Evolutionary conservation across 1,140 invertebrate genomes (phyloP).

Genomic region (Zophobas atratus): DNA sequence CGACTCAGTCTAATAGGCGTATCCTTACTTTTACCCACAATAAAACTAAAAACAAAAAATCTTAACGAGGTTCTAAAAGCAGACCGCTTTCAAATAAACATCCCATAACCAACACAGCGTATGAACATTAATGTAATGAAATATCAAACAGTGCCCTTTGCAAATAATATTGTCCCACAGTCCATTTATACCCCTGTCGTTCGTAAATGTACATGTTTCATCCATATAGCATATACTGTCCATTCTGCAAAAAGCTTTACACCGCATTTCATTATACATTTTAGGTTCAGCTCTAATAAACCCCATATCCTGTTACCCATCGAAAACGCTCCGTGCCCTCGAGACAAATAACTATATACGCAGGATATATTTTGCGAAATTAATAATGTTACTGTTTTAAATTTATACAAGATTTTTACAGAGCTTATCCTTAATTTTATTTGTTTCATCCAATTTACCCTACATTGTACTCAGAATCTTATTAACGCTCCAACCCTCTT

Average conservation of each 20-base stretch:
- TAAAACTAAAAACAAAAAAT: too few species aligned
- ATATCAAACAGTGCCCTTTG: background rate
- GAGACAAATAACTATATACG: background rate
- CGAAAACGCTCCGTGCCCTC: conserved; percentile 1
- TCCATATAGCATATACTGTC: conserved; percentile 9
- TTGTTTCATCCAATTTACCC: conserved; percentile 34
- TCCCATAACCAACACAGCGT: background rate
- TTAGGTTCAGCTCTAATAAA: conserved; percentile 33
- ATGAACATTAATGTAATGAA: conserved; percentile 13
- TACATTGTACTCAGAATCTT: conserved; percentile 7
- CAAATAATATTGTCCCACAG: background rate
- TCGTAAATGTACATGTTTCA: conserved; percentile 17
- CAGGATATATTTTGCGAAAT: background rate
- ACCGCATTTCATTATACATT: conserved; percentile 34
- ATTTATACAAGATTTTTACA: conserved; percentile 32
- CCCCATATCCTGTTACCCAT: conserved; percentile 8
- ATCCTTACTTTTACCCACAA: too few species aligned
- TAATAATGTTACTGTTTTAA: conserved; percentile 14
- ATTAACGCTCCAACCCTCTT: conserved; percentile 33
- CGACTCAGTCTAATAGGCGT: too few species aligned
- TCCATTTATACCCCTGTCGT: conserved; percentile 13
- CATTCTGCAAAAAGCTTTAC: conserved; percentile 27
- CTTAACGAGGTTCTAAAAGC: too few species aligned
- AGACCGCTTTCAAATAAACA: background rate
- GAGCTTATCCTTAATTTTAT: conserved; percentile 26